These are phyloP conservation scores for Chlorodrepanis virens DNA, from an alignment of 2,113 vertebrate species.

Conservation along the genomic window DNA sequence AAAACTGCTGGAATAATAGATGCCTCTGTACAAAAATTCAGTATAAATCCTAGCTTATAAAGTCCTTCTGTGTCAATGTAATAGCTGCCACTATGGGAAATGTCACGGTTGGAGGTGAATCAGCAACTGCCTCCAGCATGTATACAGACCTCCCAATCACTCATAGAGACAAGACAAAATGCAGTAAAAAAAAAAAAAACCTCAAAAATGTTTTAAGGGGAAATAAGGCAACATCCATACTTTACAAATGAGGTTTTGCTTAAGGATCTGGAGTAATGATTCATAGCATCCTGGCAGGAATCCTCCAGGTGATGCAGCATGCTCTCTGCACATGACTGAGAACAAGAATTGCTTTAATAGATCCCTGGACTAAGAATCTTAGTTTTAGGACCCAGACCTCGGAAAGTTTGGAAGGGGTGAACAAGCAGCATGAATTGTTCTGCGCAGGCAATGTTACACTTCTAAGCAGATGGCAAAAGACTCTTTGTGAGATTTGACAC, in stretches of 20 bases:
- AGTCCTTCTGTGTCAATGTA: not conserved
- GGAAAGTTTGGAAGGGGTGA: not conserved
- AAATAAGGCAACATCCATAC: not conserved
- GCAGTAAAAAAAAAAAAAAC: not conserved
- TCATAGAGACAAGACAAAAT: not conserved
- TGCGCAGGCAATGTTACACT: not conserved
- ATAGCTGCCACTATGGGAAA: not conserved
- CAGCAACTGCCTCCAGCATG: not conserved
- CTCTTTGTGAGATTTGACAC: not conserved
- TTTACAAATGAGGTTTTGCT: not conserved
- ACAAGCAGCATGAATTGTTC: not conserved
- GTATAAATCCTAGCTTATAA: not conserved
- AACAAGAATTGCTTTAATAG: not conserved
- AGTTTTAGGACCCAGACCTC: not conserved
- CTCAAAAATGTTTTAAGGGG: not conserved
- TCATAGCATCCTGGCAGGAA: not conserved
- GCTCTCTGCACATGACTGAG: not conserved
- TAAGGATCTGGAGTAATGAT: not conserved
- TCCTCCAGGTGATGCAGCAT: not conserved
- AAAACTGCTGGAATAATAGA: not conserved
- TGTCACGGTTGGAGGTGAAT: not conserved
- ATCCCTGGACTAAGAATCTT: not conserved
- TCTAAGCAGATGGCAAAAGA: not conserved
- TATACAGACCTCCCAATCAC: not conserved
- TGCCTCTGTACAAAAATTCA: not conserved